Conservation (phyloP, 2,113 vertebrate genomes). For the Thunnus thynnus region DNA sequence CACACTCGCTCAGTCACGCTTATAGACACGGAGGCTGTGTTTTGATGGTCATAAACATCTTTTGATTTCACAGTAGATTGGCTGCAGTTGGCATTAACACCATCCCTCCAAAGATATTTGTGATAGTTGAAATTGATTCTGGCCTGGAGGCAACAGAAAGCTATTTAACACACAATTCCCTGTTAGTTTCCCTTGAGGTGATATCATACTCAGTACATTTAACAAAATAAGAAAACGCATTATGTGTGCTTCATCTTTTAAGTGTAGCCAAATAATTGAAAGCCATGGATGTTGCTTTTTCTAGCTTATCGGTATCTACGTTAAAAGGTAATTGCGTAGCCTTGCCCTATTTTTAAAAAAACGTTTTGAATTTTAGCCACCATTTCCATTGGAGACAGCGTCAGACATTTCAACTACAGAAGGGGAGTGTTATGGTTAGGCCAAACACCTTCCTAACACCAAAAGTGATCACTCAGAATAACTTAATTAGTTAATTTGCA, state of each 20-base stretch:
- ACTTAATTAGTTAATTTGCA: no score
- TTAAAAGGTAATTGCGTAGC: no score
- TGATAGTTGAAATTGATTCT: constrained; percentile 4
- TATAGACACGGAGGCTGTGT: neutral
- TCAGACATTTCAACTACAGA: no score
- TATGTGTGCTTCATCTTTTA: neutral
- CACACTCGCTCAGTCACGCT: neutral
- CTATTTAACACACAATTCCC: neutral
- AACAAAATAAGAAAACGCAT: neutral
- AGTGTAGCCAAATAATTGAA: constrained; percentile 3
- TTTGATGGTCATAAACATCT: neutral
- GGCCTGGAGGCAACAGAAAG: neutral
- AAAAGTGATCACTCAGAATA: no score
- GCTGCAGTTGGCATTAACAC: constrained; percentile 7
- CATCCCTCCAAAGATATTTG: neutral
- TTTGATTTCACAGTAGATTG: constrained; percentile 38
- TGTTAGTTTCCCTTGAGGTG: neutral
- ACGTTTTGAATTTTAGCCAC: no score
- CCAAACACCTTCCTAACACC: no score
- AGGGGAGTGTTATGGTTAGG: no score
- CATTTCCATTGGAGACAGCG: no score
- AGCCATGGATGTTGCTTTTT: no score
- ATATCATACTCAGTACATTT: neutral
- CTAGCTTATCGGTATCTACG: no score
- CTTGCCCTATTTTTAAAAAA: no score